phyloP scores from a whole-genome alignment of 2,888 invertebrate genomes.

The Salpingus planirostris region DNA sequence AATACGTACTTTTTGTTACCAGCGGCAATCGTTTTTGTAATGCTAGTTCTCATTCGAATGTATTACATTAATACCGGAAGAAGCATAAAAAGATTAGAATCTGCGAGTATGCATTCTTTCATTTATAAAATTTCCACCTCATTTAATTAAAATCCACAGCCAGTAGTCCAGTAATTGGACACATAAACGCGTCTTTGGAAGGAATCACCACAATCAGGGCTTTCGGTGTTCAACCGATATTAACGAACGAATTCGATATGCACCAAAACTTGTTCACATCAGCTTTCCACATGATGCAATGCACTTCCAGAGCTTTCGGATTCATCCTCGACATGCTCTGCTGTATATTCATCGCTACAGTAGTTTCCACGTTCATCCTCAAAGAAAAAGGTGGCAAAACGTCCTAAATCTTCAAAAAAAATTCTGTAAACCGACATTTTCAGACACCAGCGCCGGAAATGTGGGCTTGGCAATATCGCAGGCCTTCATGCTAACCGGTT shows the following conservation, averaged over 20 bases:
- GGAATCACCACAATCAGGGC: conserved; percentile 32
- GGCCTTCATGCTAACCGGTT: conserved; percentile 65
- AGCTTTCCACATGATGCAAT: conserved; percentile 27
- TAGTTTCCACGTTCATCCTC: too few species aligned
- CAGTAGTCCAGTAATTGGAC: conserved; percentile 31
- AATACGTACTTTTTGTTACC: conserved; percentile 17
- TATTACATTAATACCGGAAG: conserved; percentile 20
- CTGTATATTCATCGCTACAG: conserved; percentile 14
- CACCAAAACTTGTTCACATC: conserved; percentile 35
- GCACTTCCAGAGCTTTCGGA: conserved; percentile 24
- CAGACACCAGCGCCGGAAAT: conserved; percentile 45
- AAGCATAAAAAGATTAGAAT: conserved; percentile 20
- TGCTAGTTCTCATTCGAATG: conserved; percentile 12
- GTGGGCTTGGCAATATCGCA: conserved; percentile 73
- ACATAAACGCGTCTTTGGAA: conserved; percentile 32
- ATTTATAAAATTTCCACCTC: neutral
- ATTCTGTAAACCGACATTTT: too few species aligned
- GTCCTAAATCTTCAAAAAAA: too few species aligned
- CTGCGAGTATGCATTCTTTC: conserved; percentile 15
- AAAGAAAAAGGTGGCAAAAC: too few species aligned
- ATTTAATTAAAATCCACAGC: conserved; percentile 20
- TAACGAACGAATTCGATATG: conserved; percentile 29
- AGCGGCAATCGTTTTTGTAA: conserved; percentile 10
- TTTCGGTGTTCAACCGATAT: conserved; percentile 22
- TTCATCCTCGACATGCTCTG: conserved; percentile 26